Base-by-base conservation (phyloP, 2,888 invertebrate genomes). In the Cataglyphis albicans region DNA sequence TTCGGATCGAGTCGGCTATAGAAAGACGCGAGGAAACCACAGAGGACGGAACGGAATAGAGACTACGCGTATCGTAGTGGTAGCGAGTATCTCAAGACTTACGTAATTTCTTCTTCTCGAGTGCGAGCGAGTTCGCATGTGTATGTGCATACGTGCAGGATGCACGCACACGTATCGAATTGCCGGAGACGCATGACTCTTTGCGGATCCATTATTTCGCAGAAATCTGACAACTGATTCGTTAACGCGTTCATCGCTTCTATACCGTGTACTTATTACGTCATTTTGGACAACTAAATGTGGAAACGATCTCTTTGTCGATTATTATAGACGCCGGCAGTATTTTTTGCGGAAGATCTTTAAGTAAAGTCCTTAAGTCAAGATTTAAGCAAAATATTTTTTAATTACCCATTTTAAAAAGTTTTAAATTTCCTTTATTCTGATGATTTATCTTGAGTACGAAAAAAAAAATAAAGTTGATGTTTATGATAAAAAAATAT, bases 81-180 rank as follows among this genome's bases (percentile, higher is more conserved):
- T 78, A 82, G 88, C 75, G 89, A 83, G 88, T 87, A 68, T 32
- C 67, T 52, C n/a, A n/a, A 32, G 32, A 78, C 76, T 90, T 90
- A 88, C 90, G 90, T 88, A 90, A 90, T 90, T 84, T 61, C 87
- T 86, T 86, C 90, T 90, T 88, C 88, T 86, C 44, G 55, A 41
- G 44, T 57, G 38, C 76, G 41, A 9, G n/a, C 52, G 73, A 25
- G 52, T 41, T 44, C 12, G 38, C 18, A n/a, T 55, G 63, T 68
- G 59, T 74, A 48, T 35, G 32, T 35, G 18, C 61, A 48, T n/a
- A 48, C 64, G 57, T 64, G 38, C 59, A 59, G 81, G 57, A 48
- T 74, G 32, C 48, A 29, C 67, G 55, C 55, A 76, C 76, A 29
- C 78, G 44, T 57, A 21, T 35, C 25, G 25, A 29, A n/a, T 52